Percentiles rank a stretch among this genome's conserved stretches.
phyloP scores from a whole-genome alignment of 2,888 invertebrate species.

The Ornithoptera alexandrae region DNA sequence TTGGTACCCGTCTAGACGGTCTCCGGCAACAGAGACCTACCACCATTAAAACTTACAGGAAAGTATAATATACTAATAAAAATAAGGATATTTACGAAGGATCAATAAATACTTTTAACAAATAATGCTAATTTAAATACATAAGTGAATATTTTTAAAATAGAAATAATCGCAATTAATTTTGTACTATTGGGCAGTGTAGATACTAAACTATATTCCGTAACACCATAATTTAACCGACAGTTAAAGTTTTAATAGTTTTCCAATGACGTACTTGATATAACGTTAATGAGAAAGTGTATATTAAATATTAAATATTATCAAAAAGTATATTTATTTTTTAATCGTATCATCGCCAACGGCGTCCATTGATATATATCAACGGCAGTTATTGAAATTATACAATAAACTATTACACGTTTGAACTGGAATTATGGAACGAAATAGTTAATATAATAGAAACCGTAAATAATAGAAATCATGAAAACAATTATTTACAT shows the following conservation, averaged over 20 bases:
- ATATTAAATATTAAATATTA: slow-evolving; percentile 2
- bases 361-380: not conserved
- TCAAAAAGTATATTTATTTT: not conserved
- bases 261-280: not conserved
- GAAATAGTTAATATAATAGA: slow-evolving; percentile 7
- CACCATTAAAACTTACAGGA: no score
- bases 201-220: not conserved
- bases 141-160: not conserved
- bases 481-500: slow-evolving; percentile 46
- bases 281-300: not conserved
- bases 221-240: not conserved
- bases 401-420: not conserved
- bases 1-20: no score
- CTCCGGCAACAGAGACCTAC: no score
- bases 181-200: not conserved
- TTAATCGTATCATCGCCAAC: not conserved
- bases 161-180: not conserved
- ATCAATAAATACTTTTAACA: no score
- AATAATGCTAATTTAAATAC: not conserved
- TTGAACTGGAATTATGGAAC: not conserved
- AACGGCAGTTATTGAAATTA: not conserved
- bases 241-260: not conserved
- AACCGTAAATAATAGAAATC: slow-evolving; percentile 44
- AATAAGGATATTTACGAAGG: no score
- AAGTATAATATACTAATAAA: no score